A percentile compares a stretch with the other conserved stretches of the same genome.
These are phyloP conservation scores for Drosophila quinaria DNA, from an alignment of 2,888 invertebrate genomes.

Conservation along the genomic window DNA sequence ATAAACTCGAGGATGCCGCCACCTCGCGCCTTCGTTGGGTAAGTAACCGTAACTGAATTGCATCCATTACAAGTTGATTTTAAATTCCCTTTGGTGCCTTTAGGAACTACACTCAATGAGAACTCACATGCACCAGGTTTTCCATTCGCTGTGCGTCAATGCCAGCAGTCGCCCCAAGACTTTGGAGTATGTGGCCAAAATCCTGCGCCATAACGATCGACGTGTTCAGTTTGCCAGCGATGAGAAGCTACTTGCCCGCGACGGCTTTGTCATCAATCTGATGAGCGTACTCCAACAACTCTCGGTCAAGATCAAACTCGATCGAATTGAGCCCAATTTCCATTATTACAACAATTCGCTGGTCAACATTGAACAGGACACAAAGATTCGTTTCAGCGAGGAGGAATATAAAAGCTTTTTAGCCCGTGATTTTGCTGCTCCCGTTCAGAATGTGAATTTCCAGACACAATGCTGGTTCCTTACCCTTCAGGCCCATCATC, in stretches of 20 bases:
- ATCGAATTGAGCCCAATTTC: slow-evolving; percentile 95
- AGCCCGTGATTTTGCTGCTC: slow-evolving; percentile 66
- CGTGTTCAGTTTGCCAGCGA: slow-evolving; percentile 96
- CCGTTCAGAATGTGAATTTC: slow-evolving; percentile 92
- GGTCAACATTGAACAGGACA: slow-evolving; percentile 91
- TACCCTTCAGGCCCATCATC: slow-evolving; percentile 96
- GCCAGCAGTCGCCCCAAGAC: slow-evolving; percentile 92
- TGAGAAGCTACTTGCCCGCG: slow-evolving; percentile 94
- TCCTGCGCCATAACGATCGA: slow-evolving; percentile 93
- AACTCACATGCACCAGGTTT: slow-evolving; percentile 91
- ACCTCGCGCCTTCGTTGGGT: slow-evolving; percentile 83
- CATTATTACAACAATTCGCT: slow-evolving; percentile 93
- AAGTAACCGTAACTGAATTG: slow-evolving; percentile 55
- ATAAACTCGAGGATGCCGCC: slow-evolving; percentile 74
- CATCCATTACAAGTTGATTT: background rate
- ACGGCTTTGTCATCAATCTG: slow-evolving; percentile 98
- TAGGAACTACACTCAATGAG: slow-evolving; percentile 93
- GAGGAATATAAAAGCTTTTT: slow-evolving; percentile 89
- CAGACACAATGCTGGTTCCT: slow-evolving; percentile 99
- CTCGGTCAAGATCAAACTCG: slow-evolving; percentile 94
- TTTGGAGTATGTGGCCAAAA: slow-evolving; percentile 91
- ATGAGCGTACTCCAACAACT: slow-evolving; percentile 96
- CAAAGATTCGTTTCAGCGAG: slow-evolving; percentile 93
- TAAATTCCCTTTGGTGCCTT: background rate
- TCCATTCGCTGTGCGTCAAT: slow-evolving; percentile 94